Evolutionary conservation across 2,797 vertebrate species (phyloP), one percentile per base, ranked within the genome.

Genomic region (Pangasius larnaudii): DNA sequence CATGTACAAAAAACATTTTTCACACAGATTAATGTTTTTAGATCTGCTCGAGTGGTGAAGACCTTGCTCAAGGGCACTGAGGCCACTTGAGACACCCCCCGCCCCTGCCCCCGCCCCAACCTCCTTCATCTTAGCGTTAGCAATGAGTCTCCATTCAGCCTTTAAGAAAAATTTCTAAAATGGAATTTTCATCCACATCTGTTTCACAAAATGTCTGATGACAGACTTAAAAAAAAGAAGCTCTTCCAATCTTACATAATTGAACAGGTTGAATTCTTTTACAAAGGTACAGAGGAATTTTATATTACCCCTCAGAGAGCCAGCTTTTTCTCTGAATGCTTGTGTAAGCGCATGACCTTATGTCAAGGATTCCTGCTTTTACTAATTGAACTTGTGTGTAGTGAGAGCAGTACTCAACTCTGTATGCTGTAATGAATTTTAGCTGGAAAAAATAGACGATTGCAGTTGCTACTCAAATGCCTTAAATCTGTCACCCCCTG

Each of bases 51-150:
- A 95, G 91, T 85, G 85, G 90, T 69, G 93, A 94, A 92, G 93
- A 94, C 94, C 91, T 94, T 95, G 90, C 92, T 95, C 94, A 96
- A 96, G 95, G 94, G 92, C 94, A 94, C 18, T 71, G 56, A 95
- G 94, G 94, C 91, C 94, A 94, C 49, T 83, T 58, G 82, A 74
- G 87, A 89, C 87, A 86, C 58, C 58, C 67, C 84, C 30, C 71
- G 85, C 61, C 84, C 69, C 91, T 92, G 88, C 9, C 24, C 85
- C 63, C 49, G 90, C 39, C 59, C 22, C 82, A 7, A 49, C 78
- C 10, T 24, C 53, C 46, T 13, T 14, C 71, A 33, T 63, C 71
- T 74, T 75, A 83, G 51, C 74, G 49, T 51, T 53, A 24, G 83
- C 46, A 39, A 53, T 3, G 46, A 69, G 22, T 84, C 82, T 22